Conservation (phyloP, 2,888 invertebrate genomes). For the Diploptera punctata region DNA sequence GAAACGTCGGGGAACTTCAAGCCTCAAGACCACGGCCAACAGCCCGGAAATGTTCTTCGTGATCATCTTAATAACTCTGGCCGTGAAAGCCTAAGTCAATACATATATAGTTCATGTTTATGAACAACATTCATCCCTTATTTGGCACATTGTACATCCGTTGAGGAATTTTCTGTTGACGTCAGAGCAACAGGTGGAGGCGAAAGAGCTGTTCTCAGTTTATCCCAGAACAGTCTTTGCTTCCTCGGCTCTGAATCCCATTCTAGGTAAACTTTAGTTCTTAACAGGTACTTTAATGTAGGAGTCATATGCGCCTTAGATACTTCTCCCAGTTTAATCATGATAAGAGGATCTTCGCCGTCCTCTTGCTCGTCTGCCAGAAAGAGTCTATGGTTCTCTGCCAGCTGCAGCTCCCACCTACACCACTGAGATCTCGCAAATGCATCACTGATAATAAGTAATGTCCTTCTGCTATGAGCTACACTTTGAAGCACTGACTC, state of each 20-base stretch:
- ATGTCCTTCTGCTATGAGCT: conserved; percentile 66
- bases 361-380: conserved; percentile 60
- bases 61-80: too few relatives aligned
- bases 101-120: too few relatives aligned
- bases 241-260: conserved; percentile 61
- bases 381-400: conserved; percentile 68
- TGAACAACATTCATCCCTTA: too few relatives aligned
- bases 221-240: conserved; percentile 50
- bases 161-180: neutral
- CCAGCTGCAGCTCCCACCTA: conserved; percentile 72
- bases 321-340: conserved; percentile 67
- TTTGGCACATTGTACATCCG: too few relatives aligned
- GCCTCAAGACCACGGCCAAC: too few relatives aligned
- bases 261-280: conserved; percentile 67
- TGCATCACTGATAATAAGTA: conserved; percentile 70
- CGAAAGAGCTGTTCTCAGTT: conserved; percentile 44
- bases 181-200: neutral
- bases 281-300: conserved; percentile 66
- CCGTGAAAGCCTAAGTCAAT: too few relatives aligned
- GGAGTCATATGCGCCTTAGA: conserved; percentile 62
- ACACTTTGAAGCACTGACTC: conserved; percentile 71
- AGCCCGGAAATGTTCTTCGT: too few relatives aligned
- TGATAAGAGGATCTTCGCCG: conserved; percentile 61
- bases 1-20: too few relatives aligned
- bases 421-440: conserved; percentile 78